These are phyloP conservation scores for Falco naumanni DNA, from an alignment of 2,797 vertebrate genomes.

Conservation along the genomic window DNA sequence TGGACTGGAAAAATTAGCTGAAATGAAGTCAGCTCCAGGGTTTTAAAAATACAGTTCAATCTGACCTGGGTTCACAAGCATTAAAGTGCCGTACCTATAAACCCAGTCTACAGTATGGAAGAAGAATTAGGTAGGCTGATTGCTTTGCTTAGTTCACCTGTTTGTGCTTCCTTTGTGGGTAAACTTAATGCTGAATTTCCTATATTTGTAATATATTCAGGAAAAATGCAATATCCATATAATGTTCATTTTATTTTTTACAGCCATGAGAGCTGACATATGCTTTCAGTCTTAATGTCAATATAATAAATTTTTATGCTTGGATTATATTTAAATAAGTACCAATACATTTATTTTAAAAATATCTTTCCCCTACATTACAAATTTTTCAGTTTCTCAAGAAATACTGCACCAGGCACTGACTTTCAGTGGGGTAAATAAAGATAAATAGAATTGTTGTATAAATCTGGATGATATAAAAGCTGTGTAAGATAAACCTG, in stretches of 20 bases:
- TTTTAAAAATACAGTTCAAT: background rate
- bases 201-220: background rate
- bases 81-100: background rate
- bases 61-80: background rate
- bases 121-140: background rate
- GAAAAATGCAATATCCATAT: background rate
- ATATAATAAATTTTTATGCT: background rate
- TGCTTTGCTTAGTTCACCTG: background rate
- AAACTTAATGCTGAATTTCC: background rate
- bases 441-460: background rate
- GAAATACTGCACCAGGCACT: background rate
- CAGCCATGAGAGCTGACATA: accelerated
- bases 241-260: background rate
- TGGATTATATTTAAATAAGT: background rate
- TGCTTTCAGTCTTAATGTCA: background rate
- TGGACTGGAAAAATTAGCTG: background rate
- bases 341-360: background rate
- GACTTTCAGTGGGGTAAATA: background rate
- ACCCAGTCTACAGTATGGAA: background rate
- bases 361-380: background rate
- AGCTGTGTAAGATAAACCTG: background rate
- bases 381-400: background rate
- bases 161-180: background rate
- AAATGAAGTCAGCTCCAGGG: background rate
- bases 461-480: background rate